Evolutionary conservation across 2,888 invertebrate species (phyloP), one percentile per base, ranked within the genome.

Genomic region (Drosophila borborema): DNA sequence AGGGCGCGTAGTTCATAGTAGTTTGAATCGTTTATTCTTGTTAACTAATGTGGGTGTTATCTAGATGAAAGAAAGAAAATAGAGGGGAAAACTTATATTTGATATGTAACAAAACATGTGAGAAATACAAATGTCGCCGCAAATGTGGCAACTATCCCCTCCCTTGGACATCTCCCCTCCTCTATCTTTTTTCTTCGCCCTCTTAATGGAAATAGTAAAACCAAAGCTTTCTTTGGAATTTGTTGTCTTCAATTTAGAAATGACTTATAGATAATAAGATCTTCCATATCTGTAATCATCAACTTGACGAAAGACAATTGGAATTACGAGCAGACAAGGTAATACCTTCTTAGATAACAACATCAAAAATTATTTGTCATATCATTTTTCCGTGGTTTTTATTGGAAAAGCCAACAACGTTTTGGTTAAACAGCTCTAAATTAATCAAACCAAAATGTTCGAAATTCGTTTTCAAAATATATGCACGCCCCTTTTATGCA

Each of bases 31-130:
- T 71, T 72, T 74, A 63, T 85, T 86, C 86, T 83, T 64, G 64
- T 81, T 86, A 51, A 34, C 49, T 51, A 80, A 86, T 86, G 88
- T 88, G 85, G 85, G 85, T 80, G 86, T 80, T 83, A 81, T 81
- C 76, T 16, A 28, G 40, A 54, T 23, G 54, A 63, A 61, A 51
- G 46, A 59, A 64, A 60, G 31, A 41, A 28, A 49, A 55, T 48
- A 31, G 28, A 59, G 8, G 55, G 49, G 58, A 38, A 45, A 59
- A 14, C 18, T 9, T 66, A 54, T 67, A 72, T 80, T 83, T 77
- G 69, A 86, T 81, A 77, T 79, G 76, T 83, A 81, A 79, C 75
- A 62, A 54, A 72, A 77, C 74, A 83, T 88, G 88, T 88, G 88
- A 86, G 83, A 88, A 88, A 80, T 88, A 81, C 69, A 74, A 73